Evolutionary conservation across 2,797 vertebrate genomes (phyloP).

Genomic region (Pyrocephalus nanus): DNA sequence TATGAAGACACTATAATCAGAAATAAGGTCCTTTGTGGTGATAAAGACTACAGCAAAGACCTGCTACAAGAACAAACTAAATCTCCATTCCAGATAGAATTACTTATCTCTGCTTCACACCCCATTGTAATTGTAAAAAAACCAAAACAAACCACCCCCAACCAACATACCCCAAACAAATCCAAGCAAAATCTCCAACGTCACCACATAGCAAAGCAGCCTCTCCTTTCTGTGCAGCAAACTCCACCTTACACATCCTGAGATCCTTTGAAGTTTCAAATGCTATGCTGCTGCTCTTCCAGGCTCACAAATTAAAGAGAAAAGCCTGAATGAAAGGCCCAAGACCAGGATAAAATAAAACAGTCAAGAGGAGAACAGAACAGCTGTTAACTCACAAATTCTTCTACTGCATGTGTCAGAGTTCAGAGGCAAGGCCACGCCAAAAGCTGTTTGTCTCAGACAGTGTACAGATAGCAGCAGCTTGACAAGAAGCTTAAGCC

Average conservation of each 20-base stretch:
- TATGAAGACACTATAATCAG: neutral
- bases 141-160: neutral
- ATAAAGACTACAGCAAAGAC: neutral
- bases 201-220: neutral
- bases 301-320: neutral
- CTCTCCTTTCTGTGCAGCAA: neutral
- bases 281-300: neutral
- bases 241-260: neutral
- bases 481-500: neutral
- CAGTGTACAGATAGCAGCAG: neutral
- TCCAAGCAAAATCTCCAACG: neutral
- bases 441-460: neutral
- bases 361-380: neutral
- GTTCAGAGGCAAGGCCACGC: neutral
- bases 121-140: neutral
- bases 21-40: neutral
- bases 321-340: neutral
- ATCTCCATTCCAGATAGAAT: neutral
- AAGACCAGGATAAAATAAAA: neutral
- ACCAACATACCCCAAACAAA: neutral
- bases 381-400: neutral
- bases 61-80: neutral
- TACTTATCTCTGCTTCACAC: neutral
- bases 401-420: neutral
- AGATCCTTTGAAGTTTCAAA: neutral